Evolutionary conservation across 1,140 invertebrate genomes (phyloP), one percentile per base, ranked within the genome.

Genomic region (Cydia splendana): DNA sequence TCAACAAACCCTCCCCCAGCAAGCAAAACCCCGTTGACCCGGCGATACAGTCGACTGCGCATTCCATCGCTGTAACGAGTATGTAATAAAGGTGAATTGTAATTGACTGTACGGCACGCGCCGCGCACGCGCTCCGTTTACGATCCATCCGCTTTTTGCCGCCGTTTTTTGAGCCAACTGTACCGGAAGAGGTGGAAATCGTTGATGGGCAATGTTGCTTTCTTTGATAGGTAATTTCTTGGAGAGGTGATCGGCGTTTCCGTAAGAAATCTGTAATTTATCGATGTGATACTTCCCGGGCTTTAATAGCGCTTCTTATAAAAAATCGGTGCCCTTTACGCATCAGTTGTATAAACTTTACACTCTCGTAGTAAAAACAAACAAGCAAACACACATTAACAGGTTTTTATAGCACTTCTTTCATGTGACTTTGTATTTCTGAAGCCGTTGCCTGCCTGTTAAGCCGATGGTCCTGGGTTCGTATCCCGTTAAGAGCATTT

Each of bases 1-100:
- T 71, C 38, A 71, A 38, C 62, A 65, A 28, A 65, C 62, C 65
- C 65, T 65, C 65, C 65, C 67, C 67, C 7, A 45, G 65, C 38
- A 13, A 75, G 65, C 38, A 13, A 75, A 75, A 79, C 80, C 77
- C 65, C 80, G 76, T 75, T 89, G 88, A 91, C 89, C 89, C 82
- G 85, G 87, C 86, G 89, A 90, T 87, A 84, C 90, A 88, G 84
- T 89, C 80, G 80, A 85, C 76, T 86, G 88, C 79, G 53, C 78
- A 88, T 83, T 86, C 85, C 81, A 86, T 87, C 83, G 81, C 30
- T 28, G 20, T 80, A 74, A 65, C 62, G 62, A 45, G 45, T 13
- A 34, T 71, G 67, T 38, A 38, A 67, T 67, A 71, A 71, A 71
- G 67, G 28, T 71, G 67, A 71, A 38, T 38, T 45, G 34, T 71